Evolutionary conservation across 2,797 vertebrate species (phyloP).

Genomic region (Moxostoma hubbsi): DNA sequence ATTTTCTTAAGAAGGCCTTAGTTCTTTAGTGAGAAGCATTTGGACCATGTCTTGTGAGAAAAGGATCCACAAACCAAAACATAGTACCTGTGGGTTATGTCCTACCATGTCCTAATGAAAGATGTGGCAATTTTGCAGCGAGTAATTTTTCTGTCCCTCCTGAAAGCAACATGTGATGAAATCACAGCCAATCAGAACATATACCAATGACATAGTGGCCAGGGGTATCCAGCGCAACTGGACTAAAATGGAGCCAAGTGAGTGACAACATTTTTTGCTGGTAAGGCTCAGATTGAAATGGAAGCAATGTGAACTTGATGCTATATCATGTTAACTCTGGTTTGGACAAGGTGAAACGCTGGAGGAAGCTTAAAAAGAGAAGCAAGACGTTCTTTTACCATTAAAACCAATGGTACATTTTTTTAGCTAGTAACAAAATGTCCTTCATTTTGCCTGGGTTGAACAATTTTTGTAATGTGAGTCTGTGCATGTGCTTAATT

Average conservation of each 20-base stretch:
- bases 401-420: too few relatives aligned
- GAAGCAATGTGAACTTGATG: too few relatives aligned
- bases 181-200: too few relatives aligned
- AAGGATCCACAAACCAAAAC: background rate
- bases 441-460: background rate
- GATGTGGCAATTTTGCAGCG: background rate
- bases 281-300: too few relatives aligned
- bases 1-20: slow-evolving; percentile 13
- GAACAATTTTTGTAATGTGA: background rate
- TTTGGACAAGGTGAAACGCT: background rate
- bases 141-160: background rate
- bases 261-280: too few relatives aligned
- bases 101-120: background rate
- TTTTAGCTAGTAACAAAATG: background rate
- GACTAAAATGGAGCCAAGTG: background rate
- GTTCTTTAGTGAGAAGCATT: background rate
- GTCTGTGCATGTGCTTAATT: background rate
- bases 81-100: slow-evolving; percentile 21
- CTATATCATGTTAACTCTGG: background rate
- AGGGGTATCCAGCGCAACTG: background rate
- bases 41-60: slow-evolving; percentile 17
- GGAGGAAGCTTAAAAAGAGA: background rate
- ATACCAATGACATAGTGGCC: background rate
- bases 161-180: background rate
- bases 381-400: background rate